Conservation (phyloP, 2,113 vertebrate species). For the Semnopithecus entellus region DNA sequence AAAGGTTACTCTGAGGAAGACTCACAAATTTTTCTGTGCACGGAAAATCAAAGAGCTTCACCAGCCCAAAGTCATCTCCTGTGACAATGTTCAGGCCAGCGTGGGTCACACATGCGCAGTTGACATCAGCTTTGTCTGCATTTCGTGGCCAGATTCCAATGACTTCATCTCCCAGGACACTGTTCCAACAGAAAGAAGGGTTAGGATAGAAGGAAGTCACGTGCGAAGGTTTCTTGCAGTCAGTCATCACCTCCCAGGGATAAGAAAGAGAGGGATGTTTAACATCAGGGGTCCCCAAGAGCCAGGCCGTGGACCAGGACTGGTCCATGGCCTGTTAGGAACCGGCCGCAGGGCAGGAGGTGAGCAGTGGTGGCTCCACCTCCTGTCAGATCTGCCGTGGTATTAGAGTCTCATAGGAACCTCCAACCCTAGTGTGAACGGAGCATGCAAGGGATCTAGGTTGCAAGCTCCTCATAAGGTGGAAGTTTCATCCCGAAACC, state of each 20-base stretch:
- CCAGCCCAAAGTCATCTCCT: slow-evolving; percentile 96
- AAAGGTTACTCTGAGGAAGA: slow-evolving; percentile 29
- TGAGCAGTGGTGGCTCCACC: too few relatives aligned
- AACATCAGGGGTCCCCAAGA: too few relatives aligned
- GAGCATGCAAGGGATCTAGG: too few relatives aligned
- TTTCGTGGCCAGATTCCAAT: slow-evolving; percentile 96
- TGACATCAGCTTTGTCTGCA: slow-evolving; percentile 95
- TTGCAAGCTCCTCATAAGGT: too few relatives aligned
- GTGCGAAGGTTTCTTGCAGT: not conserved
- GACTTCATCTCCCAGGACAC: slow-evolving; percentile 95
- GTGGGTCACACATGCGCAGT: slow-evolving; percentile 95
- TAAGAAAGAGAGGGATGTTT: not conserved
- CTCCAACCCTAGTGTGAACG: too few relatives aligned
- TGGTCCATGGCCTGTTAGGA: too few relatives aligned
- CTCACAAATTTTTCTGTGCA: slow-evolving; percentile 97
- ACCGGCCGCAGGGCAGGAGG: too few relatives aligned
- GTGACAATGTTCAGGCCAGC: slow-evolving; percentile 93
- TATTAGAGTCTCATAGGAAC: too few relatives aligned
- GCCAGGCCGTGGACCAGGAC: too few relatives aligned
- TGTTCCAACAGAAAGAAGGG: slow-evolving; percentile 75
- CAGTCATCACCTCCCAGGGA: not conserved
- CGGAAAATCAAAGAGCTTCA: slow-evolving; percentile 98
- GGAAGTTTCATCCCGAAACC: too few relatives aligned
- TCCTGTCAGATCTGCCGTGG: too few relatives aligned
- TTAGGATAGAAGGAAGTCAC: not conserved